phyloP scores from a whole-genome alignment of 2,888 invertebrate species.

The Seira ritae region DNA sequence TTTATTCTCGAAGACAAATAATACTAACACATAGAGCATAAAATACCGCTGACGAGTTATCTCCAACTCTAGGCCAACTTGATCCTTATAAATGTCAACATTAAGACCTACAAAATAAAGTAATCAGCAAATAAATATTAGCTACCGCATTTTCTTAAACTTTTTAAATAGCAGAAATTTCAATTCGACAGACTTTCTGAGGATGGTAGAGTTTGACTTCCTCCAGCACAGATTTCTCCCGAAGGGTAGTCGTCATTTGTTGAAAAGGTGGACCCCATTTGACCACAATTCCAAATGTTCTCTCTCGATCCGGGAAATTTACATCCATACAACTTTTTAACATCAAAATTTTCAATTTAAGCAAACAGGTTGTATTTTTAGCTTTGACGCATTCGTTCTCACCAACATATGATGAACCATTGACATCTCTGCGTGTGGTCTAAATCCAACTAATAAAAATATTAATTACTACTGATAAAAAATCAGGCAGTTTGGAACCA shows the following conservation, averaged over 20 bases:
- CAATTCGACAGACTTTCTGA: no score
- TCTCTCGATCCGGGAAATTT: conserved; percentile 83
- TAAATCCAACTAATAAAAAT: conserved; percentile 75
- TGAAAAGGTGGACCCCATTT: neutral
- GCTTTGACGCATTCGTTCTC: neutral
- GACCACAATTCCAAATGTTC: conserved; percentile 81
- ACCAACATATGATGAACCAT: conserved; percentile 93
- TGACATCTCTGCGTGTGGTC: conserved; percentile 92
- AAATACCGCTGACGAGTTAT: neutral
- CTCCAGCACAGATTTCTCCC: neutral
- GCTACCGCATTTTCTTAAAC: no score
- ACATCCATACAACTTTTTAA: conserved; percentile 85
- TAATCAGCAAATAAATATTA: no score
- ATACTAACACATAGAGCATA: neutral
- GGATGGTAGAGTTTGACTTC: conserved; percentile 84
- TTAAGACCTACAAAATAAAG: no score
- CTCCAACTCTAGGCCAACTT: neutral
- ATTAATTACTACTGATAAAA: no score
- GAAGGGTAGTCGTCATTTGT: neutral
- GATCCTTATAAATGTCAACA: neutral
- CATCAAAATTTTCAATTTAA: neutral
- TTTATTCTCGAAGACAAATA: neutral
- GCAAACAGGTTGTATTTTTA: neutral
- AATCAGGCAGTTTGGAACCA: no score
- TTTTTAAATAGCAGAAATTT: no score